Evolutionary conservation across 2,797 vertebrate genomes (phyloP).

Genomic region (Phrynocephalus forsythii): DNA sequence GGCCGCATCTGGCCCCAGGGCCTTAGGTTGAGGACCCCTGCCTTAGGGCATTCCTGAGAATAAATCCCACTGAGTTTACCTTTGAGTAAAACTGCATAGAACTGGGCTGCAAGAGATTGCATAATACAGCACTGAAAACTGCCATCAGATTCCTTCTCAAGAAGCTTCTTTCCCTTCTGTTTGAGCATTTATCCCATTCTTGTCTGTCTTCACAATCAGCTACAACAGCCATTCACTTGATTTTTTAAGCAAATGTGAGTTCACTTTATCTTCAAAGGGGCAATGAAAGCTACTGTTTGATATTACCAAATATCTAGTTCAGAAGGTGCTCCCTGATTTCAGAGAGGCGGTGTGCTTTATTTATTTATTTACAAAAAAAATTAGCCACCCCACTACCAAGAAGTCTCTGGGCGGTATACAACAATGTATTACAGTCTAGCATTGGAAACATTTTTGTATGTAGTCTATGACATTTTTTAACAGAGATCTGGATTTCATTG

Average conservation of each 20-base stretch:
- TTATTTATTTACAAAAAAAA: too few relatives aligned
- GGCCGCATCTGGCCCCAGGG: too few relatives aligned
- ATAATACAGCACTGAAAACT: neutral
- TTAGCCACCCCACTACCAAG: too few relatives aligned
- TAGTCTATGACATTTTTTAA: neutral
- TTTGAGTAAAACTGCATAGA: neutral
- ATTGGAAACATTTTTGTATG: neutral
- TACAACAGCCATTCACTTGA: neutral
- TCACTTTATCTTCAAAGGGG: neutral
- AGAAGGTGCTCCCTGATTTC: neutral
- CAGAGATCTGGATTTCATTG: neutral
- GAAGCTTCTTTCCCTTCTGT: too few relatives aligned
- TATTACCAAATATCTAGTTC: constrained; percentile 11
- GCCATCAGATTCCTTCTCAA: neutral
- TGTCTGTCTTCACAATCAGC: neutral
- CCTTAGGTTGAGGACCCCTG: too few relatives aligned
- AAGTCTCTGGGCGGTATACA: too few relatives aligned
- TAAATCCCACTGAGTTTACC: too few relatives aligned
- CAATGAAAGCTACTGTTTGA: neutral
- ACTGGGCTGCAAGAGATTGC: neutral
- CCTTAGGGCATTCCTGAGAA: too few relatives aligned
- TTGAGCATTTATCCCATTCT: neutral
- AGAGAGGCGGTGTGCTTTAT: neutral
- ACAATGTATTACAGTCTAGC: neutral
- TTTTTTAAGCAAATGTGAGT: neutral